Percentiles rank a stretch among this genome's conserved stretches.
These are phyloP conservation scores for Stomatorhinus walkeri DNA, from an alignment of 2,797 vertebrate species.

Conservation along the genomic window DNA sequence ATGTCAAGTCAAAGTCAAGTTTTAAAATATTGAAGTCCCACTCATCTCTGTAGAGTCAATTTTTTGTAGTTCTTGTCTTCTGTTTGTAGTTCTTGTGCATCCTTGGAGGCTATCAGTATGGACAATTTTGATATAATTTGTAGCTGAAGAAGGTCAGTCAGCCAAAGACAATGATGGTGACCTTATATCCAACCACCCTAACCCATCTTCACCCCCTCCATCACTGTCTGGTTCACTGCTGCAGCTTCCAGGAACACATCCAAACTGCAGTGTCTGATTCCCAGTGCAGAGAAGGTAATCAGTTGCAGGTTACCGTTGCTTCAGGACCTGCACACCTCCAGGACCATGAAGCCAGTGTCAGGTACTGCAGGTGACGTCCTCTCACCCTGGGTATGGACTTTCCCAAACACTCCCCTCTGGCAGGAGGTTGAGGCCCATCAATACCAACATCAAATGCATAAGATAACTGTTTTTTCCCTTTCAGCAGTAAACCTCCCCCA, in stretches of 20 bases:
- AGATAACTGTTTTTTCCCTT: neutral
- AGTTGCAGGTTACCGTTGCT: neutral
- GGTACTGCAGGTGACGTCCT: neutral
- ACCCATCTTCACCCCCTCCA: neutral
- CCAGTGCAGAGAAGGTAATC: neutral
- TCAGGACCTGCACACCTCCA: neutral
- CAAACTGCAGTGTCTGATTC: neutral
- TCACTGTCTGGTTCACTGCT: neutral
- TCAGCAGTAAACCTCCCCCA: neutral
- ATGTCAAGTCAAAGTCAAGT: neutral
- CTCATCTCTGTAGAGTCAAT: neutral
- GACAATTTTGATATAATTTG: no score
- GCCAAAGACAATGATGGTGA: neutral
- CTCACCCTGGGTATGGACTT: neutral
- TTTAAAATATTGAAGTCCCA: no score
- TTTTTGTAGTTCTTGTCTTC: no score
- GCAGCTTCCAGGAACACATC: neutral
- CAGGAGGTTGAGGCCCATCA: neutral
- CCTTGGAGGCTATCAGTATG: no score
- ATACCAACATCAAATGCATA: neutral
- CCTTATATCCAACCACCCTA: neutral
- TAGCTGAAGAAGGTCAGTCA: neutral
- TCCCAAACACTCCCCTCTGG: neutral
- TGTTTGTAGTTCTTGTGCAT: neutral
- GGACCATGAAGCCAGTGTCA: neutral